Evolutionary conservation across 1,140 invertebrate species (phyloP), one percentile per base, ranked within the genome.

Genomic region (Drosophila jambulina): DNA sequence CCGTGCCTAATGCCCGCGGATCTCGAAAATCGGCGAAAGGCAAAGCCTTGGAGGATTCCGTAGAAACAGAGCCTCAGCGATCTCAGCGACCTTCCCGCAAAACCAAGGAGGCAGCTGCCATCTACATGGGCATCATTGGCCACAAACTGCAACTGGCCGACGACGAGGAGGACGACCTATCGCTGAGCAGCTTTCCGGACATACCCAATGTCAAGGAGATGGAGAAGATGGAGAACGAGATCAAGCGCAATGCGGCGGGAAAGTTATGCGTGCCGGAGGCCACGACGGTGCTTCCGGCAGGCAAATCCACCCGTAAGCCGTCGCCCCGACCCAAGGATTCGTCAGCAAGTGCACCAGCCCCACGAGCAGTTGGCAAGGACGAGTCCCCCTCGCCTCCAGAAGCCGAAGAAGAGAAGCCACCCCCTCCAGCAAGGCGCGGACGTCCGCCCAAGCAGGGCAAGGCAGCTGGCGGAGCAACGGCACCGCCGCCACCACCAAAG

Each of bases 71-170:
- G 36, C 53, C 82, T 43, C 78, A 78, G 75, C 87, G 80, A 2
- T 62, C 92, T 38, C 82, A 88, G 48, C 78, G 96, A 43, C 96
- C 96, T 0, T 94, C 94, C 2, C 93, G 96, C 42, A 96, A 96
- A 91, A 96, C 96, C 7, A 97, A 96, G 91, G 96, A 96, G 93
- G 95, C 95, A 53, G 96, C 96, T 17, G 94, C 96, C 21, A 94
- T 96, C 27, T 96, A 96, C 70, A 96, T 96, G 95, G 96, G 96
- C 84, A 95, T 96, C 74, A 93, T 97, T 27, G 95, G 95, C 10
- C 95, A 95, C 78, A 96, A 96, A 85, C 93, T 96, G 23, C 93
- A 94, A 78, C 80, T 93, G 56, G 95, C 95, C 70, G 92, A 94
- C 9, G 94, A 94, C 23, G 95, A 95, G 75, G 95, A 95, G 13